Evolutionary conservation across 35 echinoderm and acorn worm species (phyloP).

Genomic region (Stichopus chloronotus): DNA sequence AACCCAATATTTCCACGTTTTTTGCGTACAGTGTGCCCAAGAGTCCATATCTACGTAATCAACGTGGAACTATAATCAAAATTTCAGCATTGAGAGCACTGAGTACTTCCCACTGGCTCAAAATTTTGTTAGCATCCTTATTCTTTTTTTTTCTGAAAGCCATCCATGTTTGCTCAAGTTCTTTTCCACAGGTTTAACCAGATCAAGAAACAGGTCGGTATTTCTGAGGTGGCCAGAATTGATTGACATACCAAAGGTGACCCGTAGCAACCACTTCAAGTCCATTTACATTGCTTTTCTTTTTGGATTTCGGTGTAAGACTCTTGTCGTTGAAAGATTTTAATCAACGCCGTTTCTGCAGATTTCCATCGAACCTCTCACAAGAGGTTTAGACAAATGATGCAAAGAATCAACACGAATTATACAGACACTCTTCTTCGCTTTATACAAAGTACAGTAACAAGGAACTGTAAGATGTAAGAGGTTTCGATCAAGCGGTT

Average conservation of each 20-base stretch:
- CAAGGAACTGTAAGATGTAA: not conserved
- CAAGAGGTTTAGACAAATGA: not conserved
- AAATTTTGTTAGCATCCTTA: not conserved
- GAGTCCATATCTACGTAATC: too few species aligned
- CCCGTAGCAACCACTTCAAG: slow-evolving; percentile 42
- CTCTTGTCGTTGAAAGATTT: slow-evolving; percentile 8
- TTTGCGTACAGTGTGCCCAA: too few species aligned
- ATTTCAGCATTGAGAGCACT: too few species aligned
- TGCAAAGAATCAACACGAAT: not conserved
- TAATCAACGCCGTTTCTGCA: not conserved
- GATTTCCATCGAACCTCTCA: not conserved
- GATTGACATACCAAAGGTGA: slow-evolving; percentile 3
- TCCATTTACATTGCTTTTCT: slow-evolving; percentile 7
- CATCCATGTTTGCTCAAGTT: slow-evolving; percentile 11
- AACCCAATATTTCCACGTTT: too few species aligned
- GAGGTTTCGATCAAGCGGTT: not conserved
- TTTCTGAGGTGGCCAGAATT: slow-evolving; percentile 4
- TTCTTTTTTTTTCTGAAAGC: not conserved
- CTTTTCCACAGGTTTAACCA: slow-evolving; percentile 12
- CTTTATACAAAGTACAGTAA: too few species aligned
- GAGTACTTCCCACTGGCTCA: not conserved
- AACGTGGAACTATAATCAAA: too few species aligned
- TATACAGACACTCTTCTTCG: too few species aligned
- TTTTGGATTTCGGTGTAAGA: not conserved
- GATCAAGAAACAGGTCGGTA: slow-evolving; percentile 2